A percentile compares a stretch with the other conserved stretches of the same genome.
Conservation (phyloP, 2,113 vertebrate species). For the Antechinus flavipes region DNA sequence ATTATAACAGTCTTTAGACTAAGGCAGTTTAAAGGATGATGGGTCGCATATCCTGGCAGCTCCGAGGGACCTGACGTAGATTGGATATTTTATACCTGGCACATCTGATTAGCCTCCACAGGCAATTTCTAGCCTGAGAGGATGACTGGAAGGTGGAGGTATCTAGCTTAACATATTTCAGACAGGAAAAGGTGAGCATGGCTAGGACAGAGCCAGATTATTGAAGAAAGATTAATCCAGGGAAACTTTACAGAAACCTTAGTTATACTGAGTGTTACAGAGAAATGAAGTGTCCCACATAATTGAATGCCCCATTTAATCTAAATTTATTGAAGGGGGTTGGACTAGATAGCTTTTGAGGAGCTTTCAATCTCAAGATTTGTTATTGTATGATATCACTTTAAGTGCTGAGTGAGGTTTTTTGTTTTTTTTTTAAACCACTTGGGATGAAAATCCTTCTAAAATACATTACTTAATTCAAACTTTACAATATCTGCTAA, state of each 20-base stretch:
- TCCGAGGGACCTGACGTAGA: neutral
- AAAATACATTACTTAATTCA: neutral
- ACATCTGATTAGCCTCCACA: neutral
- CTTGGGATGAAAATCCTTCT: neutral
- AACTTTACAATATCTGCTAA: neutral
- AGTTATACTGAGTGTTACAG: neutral
- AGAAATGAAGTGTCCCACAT: neutral
- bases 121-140: neutral
- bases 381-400: neutral
- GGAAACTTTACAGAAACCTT: neutral
- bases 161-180: neutral
- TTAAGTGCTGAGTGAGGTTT: neutral
- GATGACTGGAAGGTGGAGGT: neutral
- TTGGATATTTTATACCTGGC: neutral
- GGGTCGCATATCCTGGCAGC: neutral
- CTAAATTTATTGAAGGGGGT: neutral
- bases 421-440: neutral
- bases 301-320: neutral
- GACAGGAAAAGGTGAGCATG: neutral
- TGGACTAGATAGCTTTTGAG: neutral
- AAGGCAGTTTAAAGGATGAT: neutral
- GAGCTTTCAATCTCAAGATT: neutral
- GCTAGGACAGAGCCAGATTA: neutral
- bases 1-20: neutral
- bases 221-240: neutral